Evolutionary conservation across 2,888 invertebrate species (phyloP), one percentile per base, ranked within the genome.

Genomic region (Limnephilus rhombicus): DNA sequence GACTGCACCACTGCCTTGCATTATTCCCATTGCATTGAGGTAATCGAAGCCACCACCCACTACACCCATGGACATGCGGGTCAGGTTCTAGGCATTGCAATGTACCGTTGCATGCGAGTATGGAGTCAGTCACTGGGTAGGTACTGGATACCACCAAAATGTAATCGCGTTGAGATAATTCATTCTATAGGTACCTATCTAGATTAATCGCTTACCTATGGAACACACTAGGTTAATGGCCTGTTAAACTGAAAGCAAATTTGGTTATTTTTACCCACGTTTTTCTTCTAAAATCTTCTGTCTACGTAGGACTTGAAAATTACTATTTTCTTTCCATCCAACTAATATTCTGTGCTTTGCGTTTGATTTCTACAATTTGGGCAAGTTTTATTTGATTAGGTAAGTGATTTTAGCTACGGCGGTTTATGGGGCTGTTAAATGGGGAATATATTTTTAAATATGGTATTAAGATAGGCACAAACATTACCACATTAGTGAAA

Each of bases 11-110:
- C 37, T 34, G 83, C 83, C 83, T 83, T 18, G 83, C 83, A 83
- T 41, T 83, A 83, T 31, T 37, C 83, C 24, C 83, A 18, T 37
- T 41, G 83, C 34, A 41, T 83, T 83, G 83, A 83, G 82, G 34
- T 37, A 37, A 37, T 34, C 68, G 68, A 68, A 68, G 34, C 82
- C 24, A 68, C 68, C 18, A 37, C 24, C 13, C 9, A 31, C 12
- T 31, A n/a, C 18, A 83, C 29, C 83, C 83, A 83, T 83, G 83
- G n/a, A 5, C 68, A 68, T 34, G 83, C 83, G 37, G 31, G 83
- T 83, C 83, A 83, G 83, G 83, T 34, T 37, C 83, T 24, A 7
- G 1, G 9, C 24, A 68, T 37, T 41, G 82, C 34, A 34, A 34
- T 41, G 13, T 18, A 24, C 83, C 83, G 83, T 34, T 83, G 37